Percentiles rank a stretch among this genome's conserved stretches.
phyloP scores from a whole-genome alignment of 2,797 vertebrate genomes.

The Anas bahamensis region DNA sequence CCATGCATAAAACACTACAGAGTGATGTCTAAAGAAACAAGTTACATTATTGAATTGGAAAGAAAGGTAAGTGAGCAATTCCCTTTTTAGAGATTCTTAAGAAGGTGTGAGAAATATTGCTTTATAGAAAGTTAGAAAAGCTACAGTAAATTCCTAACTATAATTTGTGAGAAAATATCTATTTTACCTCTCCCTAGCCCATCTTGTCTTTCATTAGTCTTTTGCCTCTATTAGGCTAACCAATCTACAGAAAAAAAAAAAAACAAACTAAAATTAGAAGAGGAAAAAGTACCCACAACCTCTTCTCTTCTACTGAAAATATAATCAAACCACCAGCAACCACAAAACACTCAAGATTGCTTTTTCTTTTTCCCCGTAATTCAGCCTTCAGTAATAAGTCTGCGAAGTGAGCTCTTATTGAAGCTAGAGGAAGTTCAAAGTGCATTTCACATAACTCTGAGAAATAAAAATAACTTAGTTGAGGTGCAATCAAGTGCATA shows the following conservation, averaged over 20 bases:
- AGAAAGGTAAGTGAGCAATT: conserved; percentile 68
- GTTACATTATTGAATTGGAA: conserved; percentile 74
- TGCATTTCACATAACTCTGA: not conserved
- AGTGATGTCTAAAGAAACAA: conserved; percentile 49
- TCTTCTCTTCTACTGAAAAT: not conserved
- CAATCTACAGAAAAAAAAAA: not conserved
- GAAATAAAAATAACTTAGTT: not conserved
- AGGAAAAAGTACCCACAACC: not conserved
- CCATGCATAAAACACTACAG: conserved; percentile 75
- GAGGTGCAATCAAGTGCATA: not conserved
- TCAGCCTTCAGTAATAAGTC: not conserved
- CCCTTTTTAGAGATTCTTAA: not conserved
- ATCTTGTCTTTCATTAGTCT: not conserved
- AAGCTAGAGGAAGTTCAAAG: not conserved
- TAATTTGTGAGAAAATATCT: not conserved
- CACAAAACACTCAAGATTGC: not conserved
- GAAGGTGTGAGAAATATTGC: not conserved
- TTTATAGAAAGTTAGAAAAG: not conserved
- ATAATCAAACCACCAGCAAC: not conserved
- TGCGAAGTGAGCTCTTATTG: not conserved
- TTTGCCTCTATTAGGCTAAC: not conserved
- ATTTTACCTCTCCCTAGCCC: not conserved
- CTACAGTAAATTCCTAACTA: not conserved
- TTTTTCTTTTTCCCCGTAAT: not conserved
- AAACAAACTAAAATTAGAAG: not conserved